These are phyloP conservation scores for Exephanes ischioxanthus DNA, from an alignment of 2,888 invertebrate species.

Conservation along the genomic window DNA sequence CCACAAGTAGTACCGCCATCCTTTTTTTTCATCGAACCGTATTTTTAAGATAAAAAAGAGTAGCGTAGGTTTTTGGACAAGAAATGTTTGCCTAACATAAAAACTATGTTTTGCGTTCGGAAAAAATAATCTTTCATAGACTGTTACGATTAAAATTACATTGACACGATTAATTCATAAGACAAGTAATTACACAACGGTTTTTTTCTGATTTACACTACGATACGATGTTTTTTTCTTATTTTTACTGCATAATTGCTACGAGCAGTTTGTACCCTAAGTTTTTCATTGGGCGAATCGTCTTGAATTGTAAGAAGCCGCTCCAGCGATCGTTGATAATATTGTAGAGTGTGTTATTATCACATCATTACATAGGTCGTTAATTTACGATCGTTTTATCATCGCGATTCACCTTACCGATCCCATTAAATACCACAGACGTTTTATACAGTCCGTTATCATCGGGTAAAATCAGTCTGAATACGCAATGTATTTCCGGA, in stretches of 20 bases:
- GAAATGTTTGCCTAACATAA: too few species aligned
- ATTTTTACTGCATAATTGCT: neutral
- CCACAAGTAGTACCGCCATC: too few species aligned
- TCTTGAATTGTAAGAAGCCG: neutral
- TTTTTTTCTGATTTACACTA: constrained; percentile 13
- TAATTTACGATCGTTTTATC: neutral
- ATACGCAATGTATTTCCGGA: constrained; percentile 35
- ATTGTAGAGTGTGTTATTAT: neutral
- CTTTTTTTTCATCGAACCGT: too few species aligned
- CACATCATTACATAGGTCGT: constrained; percentile 10
- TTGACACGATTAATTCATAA: neutral
- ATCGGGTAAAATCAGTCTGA: constrained; percentile 3
- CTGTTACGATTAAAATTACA: too few species aligned
- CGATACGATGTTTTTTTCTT: constrained; percentile 12
- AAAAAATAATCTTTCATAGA: too few species aligned
- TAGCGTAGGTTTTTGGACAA: too few species aligned
- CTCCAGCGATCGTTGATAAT: neutral
- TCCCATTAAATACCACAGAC: neutral
- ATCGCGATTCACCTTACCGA: neutral
- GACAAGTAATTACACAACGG: neutral
- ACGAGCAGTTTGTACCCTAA: neutral
- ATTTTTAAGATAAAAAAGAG: too few species aligned
- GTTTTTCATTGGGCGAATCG: constrained; percentile 14
- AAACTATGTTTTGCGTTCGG: too few species aligned
- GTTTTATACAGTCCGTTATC: constrained; percentile 16